Evolutionary conservation across 64 coral and sea anemone species (phyloP).

Genomic region (Pocillopora verrucosa): DNA sequence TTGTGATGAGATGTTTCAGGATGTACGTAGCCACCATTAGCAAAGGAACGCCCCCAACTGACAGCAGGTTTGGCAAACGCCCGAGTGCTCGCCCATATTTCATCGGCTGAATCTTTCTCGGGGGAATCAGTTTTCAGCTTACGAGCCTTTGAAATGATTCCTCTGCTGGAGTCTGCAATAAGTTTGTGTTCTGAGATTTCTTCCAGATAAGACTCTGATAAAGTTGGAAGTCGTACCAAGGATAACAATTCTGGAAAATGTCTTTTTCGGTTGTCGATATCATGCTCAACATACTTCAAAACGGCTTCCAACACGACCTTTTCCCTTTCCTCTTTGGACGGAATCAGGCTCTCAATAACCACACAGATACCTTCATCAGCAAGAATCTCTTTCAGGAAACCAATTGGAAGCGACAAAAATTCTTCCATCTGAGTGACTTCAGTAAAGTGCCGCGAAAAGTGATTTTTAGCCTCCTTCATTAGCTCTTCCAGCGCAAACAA

Average conservation of each 20-base stretch:
- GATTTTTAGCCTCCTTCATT: slow-evolving; percentile 44
- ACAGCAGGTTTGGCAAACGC: slow-evolving; percentile 47
- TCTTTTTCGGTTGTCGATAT: slow-evolving; percentile 25
- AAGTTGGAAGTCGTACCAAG: slow-evolving; percentile 53
- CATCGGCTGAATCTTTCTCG: slow-evolving; percentile 3
- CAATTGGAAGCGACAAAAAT: slow-evolving; percentile 46
- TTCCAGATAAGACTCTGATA: slow-evolving; percentile 63
- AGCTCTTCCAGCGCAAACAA: slow-evolving; percentile 44
- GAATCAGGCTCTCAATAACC: slow-evolving; percentile 57
- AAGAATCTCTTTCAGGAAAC: slow-evolving; percentile 54
- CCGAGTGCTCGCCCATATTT: slow-evolving; percentile 42
- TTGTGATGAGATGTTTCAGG: slow-evolving; percentile 26
- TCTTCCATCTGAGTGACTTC: slow-evolving; percentile 42
- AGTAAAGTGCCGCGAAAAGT: slow-evolving; percentile 49
- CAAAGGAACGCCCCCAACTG: slow-evolving; percentile 49
- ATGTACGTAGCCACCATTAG: slow-evolving; percentile 37
- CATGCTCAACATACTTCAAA: slow-evolving; percentile 58
- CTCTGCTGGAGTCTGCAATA: background rate
- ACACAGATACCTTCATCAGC: slow-evolving; percentile 55
- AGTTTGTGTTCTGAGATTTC: slow-evolving; percentile 13
- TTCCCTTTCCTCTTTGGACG: slow-evolving; percentile 53
- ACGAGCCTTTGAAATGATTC: slow-evolving; percentile 38
- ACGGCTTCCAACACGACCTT: slow-evolving; percentile 65
- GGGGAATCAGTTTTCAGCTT: background rate
- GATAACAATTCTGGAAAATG: slow-evolving; percentile 53